These are phyloP conservation scores for Epistrophe eligans DNA, from an alignment of 2,888 invertebrate genomes.

Conservation along the genomic window DNA sequence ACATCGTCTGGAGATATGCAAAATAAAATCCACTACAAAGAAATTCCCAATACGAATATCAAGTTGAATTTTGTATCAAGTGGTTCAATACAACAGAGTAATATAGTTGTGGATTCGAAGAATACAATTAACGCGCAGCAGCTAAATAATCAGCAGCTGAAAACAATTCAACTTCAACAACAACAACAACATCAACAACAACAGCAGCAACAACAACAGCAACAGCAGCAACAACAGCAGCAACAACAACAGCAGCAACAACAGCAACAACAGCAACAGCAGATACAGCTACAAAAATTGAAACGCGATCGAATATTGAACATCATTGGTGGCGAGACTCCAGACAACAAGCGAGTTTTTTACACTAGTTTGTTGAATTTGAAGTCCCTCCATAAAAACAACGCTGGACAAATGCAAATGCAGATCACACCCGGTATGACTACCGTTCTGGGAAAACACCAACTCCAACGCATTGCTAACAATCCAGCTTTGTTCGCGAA, in stretches of 20 bases:
- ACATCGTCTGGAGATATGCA: conserved; percentile 80
- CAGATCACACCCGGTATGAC: conserved; percentile 81
- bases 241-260: conserved; percentile 74
- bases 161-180: conserved; percentile 76
- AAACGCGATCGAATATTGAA: conserved; percentile 79
- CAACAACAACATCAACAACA: conserved; percentile 70
- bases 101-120: conserved; percentile 77
- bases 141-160: conserved; percentile 70
- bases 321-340: conserved; percentile 77
- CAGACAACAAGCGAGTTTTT: conserved; percentile 81
- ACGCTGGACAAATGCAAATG: conserved; percentile 82
- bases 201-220: conserved; percentile 68
- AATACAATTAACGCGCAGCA: conserved; percentile 69
- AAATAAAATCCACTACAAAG: conserved; percentile 82
- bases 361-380: conserved; percentile 83
- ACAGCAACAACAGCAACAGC: conserved; percentile 77
- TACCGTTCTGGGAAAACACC: conserved; percentile 79
- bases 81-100: conserved; percentile 78
- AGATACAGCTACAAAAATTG: conserved; percentile 79
- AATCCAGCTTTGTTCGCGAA: conserved; percentile 81
- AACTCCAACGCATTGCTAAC: conserved; percentile 78
- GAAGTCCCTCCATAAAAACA: conserved; percentile 82
- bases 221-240: conserved; percentile 77
- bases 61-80: conserved; percentile 83
- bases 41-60: conserved; percentile 82